Evolutionary conservation across 1,140 invertebrate genomes (phyloP).

Genomic region (Megalopta genalis): DNA sequence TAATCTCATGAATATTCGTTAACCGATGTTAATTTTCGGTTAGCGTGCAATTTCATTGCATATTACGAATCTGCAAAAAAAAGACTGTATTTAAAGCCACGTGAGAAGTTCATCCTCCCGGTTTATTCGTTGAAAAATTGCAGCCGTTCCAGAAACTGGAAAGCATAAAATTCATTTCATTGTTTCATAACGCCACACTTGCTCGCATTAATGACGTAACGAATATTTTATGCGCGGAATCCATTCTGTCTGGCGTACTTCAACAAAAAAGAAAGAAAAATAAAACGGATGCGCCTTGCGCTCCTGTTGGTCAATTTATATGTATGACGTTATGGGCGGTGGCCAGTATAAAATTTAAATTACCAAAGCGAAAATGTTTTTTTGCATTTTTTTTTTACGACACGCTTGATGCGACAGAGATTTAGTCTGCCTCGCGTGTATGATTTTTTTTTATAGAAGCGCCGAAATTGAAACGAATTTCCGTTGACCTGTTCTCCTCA

Average conservation of each 20-base stretch:
- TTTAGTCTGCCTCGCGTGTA: not conserved
- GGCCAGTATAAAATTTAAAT: constrained; percentile 8
- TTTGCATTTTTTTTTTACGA: not conserved
- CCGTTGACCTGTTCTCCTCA: not conserved
- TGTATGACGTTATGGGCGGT: not conserved
- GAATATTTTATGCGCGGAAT: not conserved
- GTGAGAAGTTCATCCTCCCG: too few species aligned
- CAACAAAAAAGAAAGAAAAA: not conserved
- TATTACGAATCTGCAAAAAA: too few species aligned
- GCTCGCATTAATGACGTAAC: not conserved
- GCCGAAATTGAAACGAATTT: constrained; percentile 18
- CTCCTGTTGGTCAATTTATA: not conserved
- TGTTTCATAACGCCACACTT: not conserved
- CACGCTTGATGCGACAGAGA: constrained; percentile 1
- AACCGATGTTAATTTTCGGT: too few species aligned
- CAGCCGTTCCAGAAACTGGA: not conserved
- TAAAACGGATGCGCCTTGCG: not conserved
- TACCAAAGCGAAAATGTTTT: not conserved
- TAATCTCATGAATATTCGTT: too few species aligned
- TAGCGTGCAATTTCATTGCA: too few species aligned
- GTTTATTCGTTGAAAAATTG: too few species aligned
- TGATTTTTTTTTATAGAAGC: constrained; percentile 8
- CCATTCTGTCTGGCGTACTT: not conserved
- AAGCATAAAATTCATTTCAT: not conserved
- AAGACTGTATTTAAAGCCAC: too few species aligned